phyloP scores from a whole-genome alignment of 2,888 invertebrate genomes.

The Microctonus brassicae region DNA sequence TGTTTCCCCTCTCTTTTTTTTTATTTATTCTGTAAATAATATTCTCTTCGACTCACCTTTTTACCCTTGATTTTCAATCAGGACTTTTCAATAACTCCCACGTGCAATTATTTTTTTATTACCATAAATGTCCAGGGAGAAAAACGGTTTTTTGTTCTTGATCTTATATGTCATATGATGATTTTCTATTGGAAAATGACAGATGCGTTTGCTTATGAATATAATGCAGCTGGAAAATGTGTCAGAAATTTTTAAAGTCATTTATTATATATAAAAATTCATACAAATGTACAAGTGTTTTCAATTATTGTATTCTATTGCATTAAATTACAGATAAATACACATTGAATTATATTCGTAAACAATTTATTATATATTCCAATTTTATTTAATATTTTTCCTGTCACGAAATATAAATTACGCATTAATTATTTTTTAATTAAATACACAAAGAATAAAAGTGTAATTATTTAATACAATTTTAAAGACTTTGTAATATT shows the following conservation, averaged over 20 bases:
- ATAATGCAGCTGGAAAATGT: constrained; percentile 21
- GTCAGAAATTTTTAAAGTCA: constrained; percentile 14
- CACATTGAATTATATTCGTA: too few relatives aligned
- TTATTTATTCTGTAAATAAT: neutral
- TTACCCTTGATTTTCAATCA: constrained; percentile 22
- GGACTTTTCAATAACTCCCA: constrained; percentile 15
- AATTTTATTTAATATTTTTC: too few relatives aligned
- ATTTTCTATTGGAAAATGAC: neutral
- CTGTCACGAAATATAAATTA: too few relatives aligned
- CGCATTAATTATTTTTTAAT: too few relatives aligned
- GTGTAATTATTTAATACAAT: too few relatives aligned
- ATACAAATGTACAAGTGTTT: too few relatives aligned
- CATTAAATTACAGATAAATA: too few relatives aligned
- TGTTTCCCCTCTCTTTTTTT: neutral
- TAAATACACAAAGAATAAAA: too few relatives aligned
- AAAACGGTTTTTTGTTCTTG: neutral
- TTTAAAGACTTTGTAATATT: too few relatives aligned
- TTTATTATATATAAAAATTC: neutral
- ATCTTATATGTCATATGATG: neutral
- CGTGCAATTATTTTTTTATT: neutral
- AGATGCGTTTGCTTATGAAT: neutral
- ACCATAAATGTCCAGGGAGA: neutral
- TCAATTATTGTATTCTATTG: too few relatives aligned
- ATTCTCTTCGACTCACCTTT: neutral
- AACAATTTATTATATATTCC: too few relatives aligned